Base-by-base conservation (phyloP, 2,797 vertebrate genomes). In the Danio aesculapii region DNA sequence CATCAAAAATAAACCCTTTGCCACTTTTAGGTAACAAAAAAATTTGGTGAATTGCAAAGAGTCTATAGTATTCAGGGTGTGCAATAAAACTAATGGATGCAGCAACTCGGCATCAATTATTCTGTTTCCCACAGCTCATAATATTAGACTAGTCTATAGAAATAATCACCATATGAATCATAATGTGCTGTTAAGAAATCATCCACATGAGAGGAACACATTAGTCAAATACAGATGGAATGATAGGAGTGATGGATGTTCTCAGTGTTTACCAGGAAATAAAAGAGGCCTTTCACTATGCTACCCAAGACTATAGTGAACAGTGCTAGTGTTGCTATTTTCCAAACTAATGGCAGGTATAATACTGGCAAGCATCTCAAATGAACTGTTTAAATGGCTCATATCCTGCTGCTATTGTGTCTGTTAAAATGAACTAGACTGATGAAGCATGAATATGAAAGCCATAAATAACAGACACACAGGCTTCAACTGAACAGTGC, bases 111-210 rank as follows among this genome's bases (percentile, higher is more conserved):
- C 63, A 66, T 66, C 10, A 47, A 19, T 66, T 66, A 46, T 16
- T 14, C 43, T 66, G 39, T 66, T 46, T 66, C 63, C 47, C 66
- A 19, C 46, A 68, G 21, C 47, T 14, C 13, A 69, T 50, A 6
- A 69, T 69, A 69, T 21, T 69, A 67, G 44, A 11, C n/a, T 46
- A 30, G n/a, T 66, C 11, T 47, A 52, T 39, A 49, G 19, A 69
- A 52, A 69, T 69, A 16, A 68, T 69, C 66, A 52, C 19, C 19
- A 52, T 52, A 52, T 69, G 19, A 69, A 39, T 69, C 21, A 69
- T 52, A 50, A 68, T 50, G 13, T 39, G 19, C 66, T 16, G 66
- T 50, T 49, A 50, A 12, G 13, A 50, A 30, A 68, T 21, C 46
- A 39, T 69, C 21, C 19, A 30, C 19, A 66, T 66, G 19, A 68